phyloP scores from a whole-genome alignment of 2,888 invertebrate genomes.

The Notodonta dromedarius region DNA sequence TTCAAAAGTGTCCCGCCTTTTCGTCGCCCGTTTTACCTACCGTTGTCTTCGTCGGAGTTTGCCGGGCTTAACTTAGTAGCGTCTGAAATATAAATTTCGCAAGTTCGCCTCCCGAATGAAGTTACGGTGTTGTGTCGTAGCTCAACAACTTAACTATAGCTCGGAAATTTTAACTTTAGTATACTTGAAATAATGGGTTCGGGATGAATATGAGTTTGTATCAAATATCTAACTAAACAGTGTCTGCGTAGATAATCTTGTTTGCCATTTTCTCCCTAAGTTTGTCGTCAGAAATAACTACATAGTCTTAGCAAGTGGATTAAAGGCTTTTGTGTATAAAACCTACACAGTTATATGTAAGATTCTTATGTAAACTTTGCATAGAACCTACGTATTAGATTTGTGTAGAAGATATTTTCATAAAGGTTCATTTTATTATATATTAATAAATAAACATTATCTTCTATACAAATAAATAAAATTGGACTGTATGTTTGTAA shows the following conservation, averaged over 20 bases:
- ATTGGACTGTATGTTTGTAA: no score
- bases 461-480: no score
- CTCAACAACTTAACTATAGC: slow-evolving; percentile 71
- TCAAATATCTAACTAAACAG: slow-evolving; percentile 24
- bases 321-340: not conserved
- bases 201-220: slow-evolving; percentile 25
- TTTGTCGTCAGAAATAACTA: not conserved
- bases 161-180: slow-evolving; percentile 58
- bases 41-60: slow-evolving; percentile 68
- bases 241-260: slow-evolving; percentile 5
- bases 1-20: slow-evolving; percentile 71
- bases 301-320: not conserved
- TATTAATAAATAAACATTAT: no score
- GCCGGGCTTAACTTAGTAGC: slow-evolving; percentile 72
- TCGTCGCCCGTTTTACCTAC: slow-evolving; percentile 52
- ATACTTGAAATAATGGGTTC: slow-evolving; percentile 46
- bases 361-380: no score
- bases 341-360: no score
- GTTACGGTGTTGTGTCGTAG: slow-evolving; percentile 66
- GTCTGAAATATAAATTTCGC: slow-evolving; percentile 79
- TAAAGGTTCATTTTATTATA: no score
- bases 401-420: no score
- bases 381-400: no score
- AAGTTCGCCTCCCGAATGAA: slow-evolving; percentile 71
- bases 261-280: slow-evolving; percentile 1